These are phyloP conservation scores for Benthosema pterotum DNA, from an alignment of 2,797 vertebrate genomes.

Conservation along the genomic window DNA sequence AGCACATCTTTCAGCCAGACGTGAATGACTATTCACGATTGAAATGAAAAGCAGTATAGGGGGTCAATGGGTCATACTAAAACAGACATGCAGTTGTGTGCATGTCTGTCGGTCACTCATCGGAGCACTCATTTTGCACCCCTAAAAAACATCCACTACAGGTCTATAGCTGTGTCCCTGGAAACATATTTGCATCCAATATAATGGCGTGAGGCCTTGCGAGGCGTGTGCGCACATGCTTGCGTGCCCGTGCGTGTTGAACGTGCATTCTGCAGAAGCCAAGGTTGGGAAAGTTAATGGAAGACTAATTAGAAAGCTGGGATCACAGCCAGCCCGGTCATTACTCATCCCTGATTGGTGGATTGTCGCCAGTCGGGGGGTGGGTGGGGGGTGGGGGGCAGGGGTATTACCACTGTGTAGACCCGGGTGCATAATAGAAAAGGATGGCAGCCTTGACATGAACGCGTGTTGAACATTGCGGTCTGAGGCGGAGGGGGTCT, in stretches of 20 bases:
- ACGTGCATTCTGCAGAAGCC: constrained; percentile 65
- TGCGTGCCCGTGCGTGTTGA: constrained; percentile 34
- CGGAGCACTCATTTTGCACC: too few relatives aligned
- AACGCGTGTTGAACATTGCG: constrained; percentile 50
- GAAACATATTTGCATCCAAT: neutral
- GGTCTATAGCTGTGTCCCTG: too few relatives aligned
- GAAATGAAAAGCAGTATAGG: too few relatives aligned
- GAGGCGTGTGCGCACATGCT: neutral
- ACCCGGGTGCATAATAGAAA: constrained; percentile 39
- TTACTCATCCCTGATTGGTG: constrained; percentile 84
- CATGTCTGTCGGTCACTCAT: too few relatives aligned
- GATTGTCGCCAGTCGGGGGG: constrained; percentile 67
- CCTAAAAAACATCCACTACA: neutral
- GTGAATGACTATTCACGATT: too few relatives aligned
- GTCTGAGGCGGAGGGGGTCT: constrained; percentile 7
- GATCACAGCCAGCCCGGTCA: constrained; percentile 76
- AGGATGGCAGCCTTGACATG: constrained; percentile 41
- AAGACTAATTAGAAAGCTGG: constrained; percentile 83
- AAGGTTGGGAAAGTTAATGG: constrained; percentile 83
- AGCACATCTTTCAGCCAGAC: too few relatives aligned
- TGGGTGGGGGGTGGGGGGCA: neutral
- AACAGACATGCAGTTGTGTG: too few relatives aligned
- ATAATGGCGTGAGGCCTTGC: constrained; percentile 31
- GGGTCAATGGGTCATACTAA: too few relatives aligned
- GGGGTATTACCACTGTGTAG: constrained; percentile 59